Base-by-base conservation (phyloP, 2,113 vertebrate species). In the Pionites leucogaster region DNA sequence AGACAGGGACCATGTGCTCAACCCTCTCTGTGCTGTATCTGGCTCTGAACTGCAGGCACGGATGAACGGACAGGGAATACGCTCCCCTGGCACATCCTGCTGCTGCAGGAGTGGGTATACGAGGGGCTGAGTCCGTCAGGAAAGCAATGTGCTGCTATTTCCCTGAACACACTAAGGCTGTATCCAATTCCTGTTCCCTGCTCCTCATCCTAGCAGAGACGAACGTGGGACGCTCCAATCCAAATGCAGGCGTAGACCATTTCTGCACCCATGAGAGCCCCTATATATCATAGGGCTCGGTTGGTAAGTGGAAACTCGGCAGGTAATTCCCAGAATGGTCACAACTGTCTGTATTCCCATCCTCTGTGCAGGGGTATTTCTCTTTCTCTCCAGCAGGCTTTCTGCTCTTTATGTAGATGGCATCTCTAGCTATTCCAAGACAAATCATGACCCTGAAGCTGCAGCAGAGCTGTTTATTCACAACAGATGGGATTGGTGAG, bases 401-500 rank as follows among this genome's bases (percentile, higher is more conserved):
- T 87, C 88, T 79, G 68, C 31, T 86, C 23, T 55, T 60, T 52
- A 7, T 35, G 35, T 83, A 55, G 65, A 75, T 80, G 55, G 79
- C 31, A 90, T 68, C 82, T 93, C 69, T 25, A 78, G 67, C 19
- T 59, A 74, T 79, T 95, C 76, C 82, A 52, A 91, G 86, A 81
- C 65, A 76, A 74, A 50, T 80, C 78, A 57, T 60, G 87, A 90
- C 90, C 92, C 88, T 92, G 90, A 71, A 85, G 27, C 69, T 71
- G 81, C 72, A 86, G 92, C 88, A 96, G 93, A 92, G 77, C 70
- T 65, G 35, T 86, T 96, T 96, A 85, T 96, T 84, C 83, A 84
- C 77, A 95, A 68, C 96, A 96, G 96, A 96, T 96, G 96, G 94
- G 86, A 72, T 18, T 31, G 69, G 88, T 79, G 93, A 95, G 57